Conservation (phyloP, 2,797 vertebrate species). For the Bradypodion ventrale region DNA sequence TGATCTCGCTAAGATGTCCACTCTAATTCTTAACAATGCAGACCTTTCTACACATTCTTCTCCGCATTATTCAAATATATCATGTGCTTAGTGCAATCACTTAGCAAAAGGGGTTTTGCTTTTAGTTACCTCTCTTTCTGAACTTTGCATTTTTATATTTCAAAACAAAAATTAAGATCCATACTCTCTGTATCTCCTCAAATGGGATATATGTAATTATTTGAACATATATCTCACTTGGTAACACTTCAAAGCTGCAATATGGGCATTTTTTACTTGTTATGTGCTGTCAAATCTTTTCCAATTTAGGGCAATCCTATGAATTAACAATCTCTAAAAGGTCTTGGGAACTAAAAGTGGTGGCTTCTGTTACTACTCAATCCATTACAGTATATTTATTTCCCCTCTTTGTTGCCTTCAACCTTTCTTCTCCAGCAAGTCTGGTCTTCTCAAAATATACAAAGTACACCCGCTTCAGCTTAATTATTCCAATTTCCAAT, state of each 20-base stretch:
- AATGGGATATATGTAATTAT: background rate
- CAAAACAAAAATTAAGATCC: background rate
- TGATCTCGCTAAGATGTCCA: constrained; percentile 1
- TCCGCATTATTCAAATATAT: constrained; percentile 5
- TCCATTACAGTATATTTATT: no score
- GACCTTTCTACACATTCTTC: constrained; percentile 14
- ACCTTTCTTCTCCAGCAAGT: no score
- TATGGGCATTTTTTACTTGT: background rate
- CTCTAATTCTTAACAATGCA: constrained; percentile 9
- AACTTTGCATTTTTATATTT: background rate
- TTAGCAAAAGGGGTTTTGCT: constrained; percentile 1
- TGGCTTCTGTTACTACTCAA: no score
- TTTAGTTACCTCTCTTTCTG: background rate
- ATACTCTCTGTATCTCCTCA: background rate
- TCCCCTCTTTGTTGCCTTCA: no score
- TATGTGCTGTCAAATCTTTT: background rate
- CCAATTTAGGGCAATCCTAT: background rate
- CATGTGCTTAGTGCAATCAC: background rate
- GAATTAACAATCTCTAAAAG: no score
- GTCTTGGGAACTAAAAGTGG: no score
- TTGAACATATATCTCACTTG: background rate
- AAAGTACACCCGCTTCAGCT: no score
- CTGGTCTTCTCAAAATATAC: no score
- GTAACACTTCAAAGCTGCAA: background rate
- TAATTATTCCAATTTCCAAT: no score